Percentiles rank a stretch among this genome's conserved stretches.
These are phyloP conservation scores for Hoplodrina ambigua DNA, from an alignment of 2,888 invertebrate species.

Conservation along the genomic window DNA sequence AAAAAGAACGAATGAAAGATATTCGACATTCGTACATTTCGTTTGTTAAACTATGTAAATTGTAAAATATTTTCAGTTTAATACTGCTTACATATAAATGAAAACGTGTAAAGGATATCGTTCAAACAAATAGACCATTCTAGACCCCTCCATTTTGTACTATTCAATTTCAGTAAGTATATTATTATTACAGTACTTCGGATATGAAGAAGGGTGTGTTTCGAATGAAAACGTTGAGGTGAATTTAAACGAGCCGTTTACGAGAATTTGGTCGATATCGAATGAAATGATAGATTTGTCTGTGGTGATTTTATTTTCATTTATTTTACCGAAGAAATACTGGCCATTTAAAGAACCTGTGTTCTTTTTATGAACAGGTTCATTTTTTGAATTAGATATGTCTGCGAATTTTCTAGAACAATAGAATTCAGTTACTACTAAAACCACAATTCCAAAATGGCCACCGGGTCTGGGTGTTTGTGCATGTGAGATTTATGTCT, in stretches of 20 bases:
- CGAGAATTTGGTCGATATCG: constrained; percentile 32
- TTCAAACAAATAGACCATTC: constrained; percentile 43
- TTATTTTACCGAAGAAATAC: background rate
- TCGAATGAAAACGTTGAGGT: constrained; percentile 46
- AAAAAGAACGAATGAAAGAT: too few relatives aligned
- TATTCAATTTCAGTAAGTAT: constrained; percentile 59
- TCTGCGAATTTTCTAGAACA: constrained; percentile 3
- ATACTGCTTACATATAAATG: constrained; percentile 21
- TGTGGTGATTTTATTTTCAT: constrained; percentile 16
- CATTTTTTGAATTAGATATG: background rate
- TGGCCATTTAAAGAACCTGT: too few relatives aligned
- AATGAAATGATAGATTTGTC: constrained; percentile 42
- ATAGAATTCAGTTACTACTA: constrained; percentile 19
- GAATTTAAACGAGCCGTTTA: constrained; percentile 60
- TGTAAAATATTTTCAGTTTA: background rate
- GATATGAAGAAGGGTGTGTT: constrained; percentile 52
- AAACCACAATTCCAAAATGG: constrained; percentile 34
- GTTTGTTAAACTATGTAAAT: background rate
- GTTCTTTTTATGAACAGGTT: too few relatives aligned
- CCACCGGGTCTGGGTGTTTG: constrained; percentile 7
- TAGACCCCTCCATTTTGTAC: constrained; percentile 46
- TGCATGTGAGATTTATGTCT: constrained; percentile 39
- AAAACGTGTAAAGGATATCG: constrained; percentile 41
- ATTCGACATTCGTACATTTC: background rate
- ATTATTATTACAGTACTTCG: constrained; percentile 54